A percentile compares a stretch with the other conserved stretches of the same genome.
phyloP scores from a whole-genome alignment of 2,797 vertebrate species.

The Miichthys miiuy region DNA sequence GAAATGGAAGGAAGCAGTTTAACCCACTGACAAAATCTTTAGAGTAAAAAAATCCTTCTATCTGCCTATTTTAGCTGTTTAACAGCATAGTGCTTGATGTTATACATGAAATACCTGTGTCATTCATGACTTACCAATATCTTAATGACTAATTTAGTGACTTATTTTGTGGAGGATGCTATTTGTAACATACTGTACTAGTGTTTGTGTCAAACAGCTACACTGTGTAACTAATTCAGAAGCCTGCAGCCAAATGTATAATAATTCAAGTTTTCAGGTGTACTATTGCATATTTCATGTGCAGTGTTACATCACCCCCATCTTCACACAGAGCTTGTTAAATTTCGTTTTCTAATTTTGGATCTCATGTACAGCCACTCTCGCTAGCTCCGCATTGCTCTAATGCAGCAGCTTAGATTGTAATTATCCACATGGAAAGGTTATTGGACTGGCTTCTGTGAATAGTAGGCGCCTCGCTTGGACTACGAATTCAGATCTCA shows the following conservation, averaged over 20 bases:
- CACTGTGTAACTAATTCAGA: background rate
- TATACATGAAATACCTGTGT: background rate
- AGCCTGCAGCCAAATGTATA: slow-evolving; percentile 18
- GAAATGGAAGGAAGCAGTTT: slow-evolving; percentile 17
- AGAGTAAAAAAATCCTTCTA: background rate
- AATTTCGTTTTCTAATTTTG: slow-evolving; percentile 66
- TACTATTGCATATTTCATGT: slow-evolving; percentile 63
- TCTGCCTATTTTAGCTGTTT: background rate
- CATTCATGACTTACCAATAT: background rate
- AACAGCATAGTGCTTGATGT: background rate
- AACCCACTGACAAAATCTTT: slow-evolving; percentile 4
- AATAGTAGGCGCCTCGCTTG: slow-evolving; percentile 28
- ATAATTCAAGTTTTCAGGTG: slow-evolving; percentile 49
- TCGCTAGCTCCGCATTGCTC: slow-evolving; percentile 35
- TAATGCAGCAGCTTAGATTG: slow-evolving; percentile 57
- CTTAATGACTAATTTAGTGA: background rate
- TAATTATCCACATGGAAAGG: slow-evolving; percentile 66
- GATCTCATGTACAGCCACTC: slow-evolving; percentile 26
- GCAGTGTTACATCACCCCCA: slow-evolving; percentile 59
- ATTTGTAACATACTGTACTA: background rate
- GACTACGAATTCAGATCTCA: slow-evolving; percentile 57
- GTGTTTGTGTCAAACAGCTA: background rate
- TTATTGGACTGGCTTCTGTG: slow-evolving; percentile 59
- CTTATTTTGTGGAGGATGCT: background rate
- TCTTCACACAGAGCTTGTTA: slow-evolving; percentile 52